A percentile compares a stretch with the other conserved stretches of the same genome.
Conservation (phyloP, 2,113 vertebrate genomes). For the Gobiocypris rarus region DNA sequence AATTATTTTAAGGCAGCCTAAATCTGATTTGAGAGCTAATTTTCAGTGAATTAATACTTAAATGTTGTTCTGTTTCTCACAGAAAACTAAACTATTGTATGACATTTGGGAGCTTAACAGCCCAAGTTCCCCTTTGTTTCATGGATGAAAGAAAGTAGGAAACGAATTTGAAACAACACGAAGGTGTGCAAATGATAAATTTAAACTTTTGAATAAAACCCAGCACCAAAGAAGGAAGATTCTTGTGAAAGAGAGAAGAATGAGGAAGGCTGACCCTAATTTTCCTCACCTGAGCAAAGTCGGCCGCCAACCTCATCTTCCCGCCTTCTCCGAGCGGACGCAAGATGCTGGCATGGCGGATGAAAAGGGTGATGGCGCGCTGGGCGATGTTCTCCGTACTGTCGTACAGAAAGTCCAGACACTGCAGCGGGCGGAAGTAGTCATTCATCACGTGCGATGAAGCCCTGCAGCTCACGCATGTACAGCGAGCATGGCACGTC, state of each 20-base stretch:
- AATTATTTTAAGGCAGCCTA: background rate
- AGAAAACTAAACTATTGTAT: background rate
- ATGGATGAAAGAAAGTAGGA: background rate
- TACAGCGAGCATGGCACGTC: constrained; percentile 94
- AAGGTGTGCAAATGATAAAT: background rate
- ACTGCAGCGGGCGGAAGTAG: constrained; percentile 94
- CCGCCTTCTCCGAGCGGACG: constrained; percentile 91
- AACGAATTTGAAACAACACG: background rate
- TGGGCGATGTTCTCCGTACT: constrained; percentile 88
- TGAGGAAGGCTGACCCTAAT: background rate
- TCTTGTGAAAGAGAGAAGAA: background rate
- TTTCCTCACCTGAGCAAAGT: constrained; percentile 91
- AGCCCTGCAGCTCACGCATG: constrained; percentile 97
- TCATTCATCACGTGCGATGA: constrained; percentile 91
- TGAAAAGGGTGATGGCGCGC: constrained; percentile 88
- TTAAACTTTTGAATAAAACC: background rate
- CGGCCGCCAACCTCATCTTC: constrained; percentile 92
- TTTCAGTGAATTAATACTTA: background rate
- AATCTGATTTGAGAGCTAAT: background rate
- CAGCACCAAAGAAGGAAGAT: background rate
- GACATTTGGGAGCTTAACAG: background rate
- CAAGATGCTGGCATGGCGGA: constrained; percentile 89
- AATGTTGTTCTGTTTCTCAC: background rate
- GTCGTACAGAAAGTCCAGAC: constrained; percentile 91
- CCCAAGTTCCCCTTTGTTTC: background rate